Base-by-base conservation (phyloP, 2,113 vertebrate species). In the Uria lomvia region DNA sequence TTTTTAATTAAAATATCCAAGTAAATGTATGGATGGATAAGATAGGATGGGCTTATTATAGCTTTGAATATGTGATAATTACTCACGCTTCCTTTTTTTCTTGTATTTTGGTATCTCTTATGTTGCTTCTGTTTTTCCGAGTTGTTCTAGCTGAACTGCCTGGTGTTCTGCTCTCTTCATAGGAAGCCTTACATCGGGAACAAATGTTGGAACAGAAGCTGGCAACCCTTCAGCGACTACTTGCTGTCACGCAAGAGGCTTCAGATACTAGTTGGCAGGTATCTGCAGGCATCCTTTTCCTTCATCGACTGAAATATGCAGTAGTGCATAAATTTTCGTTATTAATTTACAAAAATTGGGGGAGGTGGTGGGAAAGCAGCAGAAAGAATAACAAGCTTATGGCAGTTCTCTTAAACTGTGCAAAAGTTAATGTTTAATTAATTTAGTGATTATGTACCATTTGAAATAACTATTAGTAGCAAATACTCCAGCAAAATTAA, bases 121-220 rank as follows among this genome's bases (percentile, higher is more conserved):
- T 53, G 7, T 92, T 93, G 59, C 32, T 83, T 79, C 34, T 91
- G 24, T 76, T 95, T 62, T 79, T 52, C 66, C 60, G 55, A 75
- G 42, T 42, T 73, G 60, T 86, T 73, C 14, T 56, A 47, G 80
- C 71, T 87, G 75, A 85, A 67, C 38, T 93, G 67, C 92, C 47
- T 71, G 65, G 23, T 78, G 45, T 34, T 81, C 13, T 97, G 43
- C 56, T 84, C 62, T 90, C 56, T 76, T 82, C 85, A 26, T 70
- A 99, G 99, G 99, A 99, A 98, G 99, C 99, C 98, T 99, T 99
- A 98, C 99, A 99, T 98, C 98, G 99, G 98, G 99, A 99, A 98
- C 99, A 99, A 98, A 99, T 99, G 99, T 98, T 99, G 98, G 99
- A 99, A 98, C 99, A 99, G 98, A 99, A 99, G 98, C 93, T 99